Conservation (phyloP, 1,140 invertebrate species). For the Hypsibius dujardini region DNA sequence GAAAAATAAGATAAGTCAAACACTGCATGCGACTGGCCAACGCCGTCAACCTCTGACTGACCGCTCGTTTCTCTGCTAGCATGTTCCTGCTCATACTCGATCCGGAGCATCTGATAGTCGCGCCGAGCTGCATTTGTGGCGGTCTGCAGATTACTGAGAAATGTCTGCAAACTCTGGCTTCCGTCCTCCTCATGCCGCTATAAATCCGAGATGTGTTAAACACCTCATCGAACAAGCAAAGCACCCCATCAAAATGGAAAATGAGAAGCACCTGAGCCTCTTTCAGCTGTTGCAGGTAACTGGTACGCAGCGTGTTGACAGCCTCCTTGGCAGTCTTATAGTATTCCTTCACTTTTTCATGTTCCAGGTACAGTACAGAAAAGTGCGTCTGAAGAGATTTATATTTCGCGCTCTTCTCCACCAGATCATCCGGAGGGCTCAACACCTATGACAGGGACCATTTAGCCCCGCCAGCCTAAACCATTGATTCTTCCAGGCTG, state of each 20-base stretch:
- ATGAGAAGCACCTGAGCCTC: conserved; percentile 12
- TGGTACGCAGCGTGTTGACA: conserved; percentile 18
- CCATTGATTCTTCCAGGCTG: too few relatives aligned
- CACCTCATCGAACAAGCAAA: too few relatives aligned
- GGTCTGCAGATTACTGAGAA: conserved; percentile 10
- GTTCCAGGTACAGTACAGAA: conserved; percentile 91
- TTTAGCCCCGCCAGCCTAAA: too few relatives aligned
- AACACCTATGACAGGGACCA: too few relatives aligned
- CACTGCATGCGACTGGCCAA: conserved; percentile 8
- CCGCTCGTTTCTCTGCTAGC: conserved; percentile 61
- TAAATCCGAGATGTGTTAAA: not conserved
- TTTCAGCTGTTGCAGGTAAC: conserved; percentile 20
- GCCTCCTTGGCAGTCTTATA: conserved; percentile 1
- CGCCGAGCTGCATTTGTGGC: not conserved
- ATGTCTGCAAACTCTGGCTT: conserved; percentile 1
- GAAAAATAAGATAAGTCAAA: conserved; percentile 16
- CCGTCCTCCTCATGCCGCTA: conserved; percentile 12
- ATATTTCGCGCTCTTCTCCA: conserved; percentile 95
- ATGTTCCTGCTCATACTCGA: conserved; percentile 93
- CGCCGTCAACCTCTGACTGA: too few relatives aligned
- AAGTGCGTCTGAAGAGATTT: conserved; percentile 95
- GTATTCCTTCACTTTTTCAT: conserved; percentile 54
- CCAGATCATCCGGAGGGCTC: conserved; percentile 81
- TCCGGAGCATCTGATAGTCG: conserved; percentile 88
- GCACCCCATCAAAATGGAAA: too few relatives aligned